Conservation (phyloP, 1,140 invertebrate species). For the Anadara kagoshimensis region DNA sequence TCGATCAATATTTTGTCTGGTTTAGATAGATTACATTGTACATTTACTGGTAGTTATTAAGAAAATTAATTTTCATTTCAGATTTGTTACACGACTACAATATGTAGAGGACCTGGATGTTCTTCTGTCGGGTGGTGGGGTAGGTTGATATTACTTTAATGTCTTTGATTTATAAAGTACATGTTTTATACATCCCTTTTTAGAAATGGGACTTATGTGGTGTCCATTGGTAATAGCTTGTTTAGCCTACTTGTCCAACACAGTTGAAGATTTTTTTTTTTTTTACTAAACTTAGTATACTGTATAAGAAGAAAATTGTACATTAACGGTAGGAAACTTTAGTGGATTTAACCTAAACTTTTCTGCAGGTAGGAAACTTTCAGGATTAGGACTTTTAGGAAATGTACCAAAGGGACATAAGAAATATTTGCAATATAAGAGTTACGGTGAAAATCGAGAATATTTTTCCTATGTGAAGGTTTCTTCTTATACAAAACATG, state of each 20-base stretch:
- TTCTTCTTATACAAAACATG: too few species aligned
- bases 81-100: conserved; percentile 45
- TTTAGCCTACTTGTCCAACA: too few species aligned
- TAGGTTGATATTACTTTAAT: conserved; percentile 23
- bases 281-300: too few species aligned
- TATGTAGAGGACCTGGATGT: conserved; percentile 35
- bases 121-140: conserved; percentile 83
- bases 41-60: background rate
- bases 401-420: too few species aligned
- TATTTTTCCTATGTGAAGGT: too few species aligned
- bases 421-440: too few species aligned
- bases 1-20: background rate
- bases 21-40: too few species aligned
- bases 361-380: background rate
- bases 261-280: too few species aligned
- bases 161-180: background rate
- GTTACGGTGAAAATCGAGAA: too few species aligned
- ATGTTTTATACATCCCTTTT: background rate
- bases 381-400: background rate
- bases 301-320: too few species aligned
- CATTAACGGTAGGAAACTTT: background rate
- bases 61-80: conserved; percentile 26
- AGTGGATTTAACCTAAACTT: background rate
- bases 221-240: background rate
- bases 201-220: background rate